These are phyloP conservation scores for Ochropleura plecta DNA, from an alignment of 2,888 invertebrate genomes.

Conservation along the genomic window DNA sequence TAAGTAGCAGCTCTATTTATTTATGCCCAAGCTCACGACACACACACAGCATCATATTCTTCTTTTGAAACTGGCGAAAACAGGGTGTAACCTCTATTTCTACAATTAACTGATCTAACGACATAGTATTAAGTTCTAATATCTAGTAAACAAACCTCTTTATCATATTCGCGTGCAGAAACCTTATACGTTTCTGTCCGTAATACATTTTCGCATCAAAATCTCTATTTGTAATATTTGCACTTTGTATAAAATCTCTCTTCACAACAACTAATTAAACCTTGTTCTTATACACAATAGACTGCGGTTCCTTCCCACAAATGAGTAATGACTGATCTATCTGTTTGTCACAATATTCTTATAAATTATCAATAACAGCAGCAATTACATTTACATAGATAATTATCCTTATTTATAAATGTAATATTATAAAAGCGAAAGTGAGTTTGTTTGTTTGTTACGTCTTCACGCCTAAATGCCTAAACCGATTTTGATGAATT, in stretches of 20 bases:
- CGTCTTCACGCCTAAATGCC: too few relatives aligned
- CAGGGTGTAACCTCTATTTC: too few relatives aligned
- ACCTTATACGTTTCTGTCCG: conserved; percentile 42
- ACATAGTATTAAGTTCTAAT: not conserved
- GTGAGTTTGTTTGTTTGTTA: too few relatives aligned
- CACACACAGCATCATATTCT: too few relatives aligned
- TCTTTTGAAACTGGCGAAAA: not conserved
- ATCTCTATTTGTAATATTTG: too few relatives aligned
- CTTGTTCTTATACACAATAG: conserved; percentile 6
- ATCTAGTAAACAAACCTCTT: conserved; percentile 44
- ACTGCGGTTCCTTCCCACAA: conserved; percentile 4
- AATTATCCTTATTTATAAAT: not conserved
- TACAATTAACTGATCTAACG: not conserved
- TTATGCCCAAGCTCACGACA: too few relatives aligned
- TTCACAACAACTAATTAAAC: conserved; percentile 4
- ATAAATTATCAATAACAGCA: conserved; percentile 21
- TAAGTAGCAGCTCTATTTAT: too few relatives aligned
- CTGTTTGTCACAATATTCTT: conserved; percentile 42
- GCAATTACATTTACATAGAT: conserved; percentile 15
- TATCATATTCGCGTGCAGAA: conserved; percentile 46
- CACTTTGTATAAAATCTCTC: not conserved
- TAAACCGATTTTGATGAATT: too few relatives aligned
- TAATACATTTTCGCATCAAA: conserved; percentile 34
- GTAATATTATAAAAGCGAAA: too few relatives aligned
- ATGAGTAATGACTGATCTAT: conserved; percentile 32